Base-by-base conservation (phyloP, 2,113 vertebrate genomes). In the Hemichromis elongatus region DNA sequence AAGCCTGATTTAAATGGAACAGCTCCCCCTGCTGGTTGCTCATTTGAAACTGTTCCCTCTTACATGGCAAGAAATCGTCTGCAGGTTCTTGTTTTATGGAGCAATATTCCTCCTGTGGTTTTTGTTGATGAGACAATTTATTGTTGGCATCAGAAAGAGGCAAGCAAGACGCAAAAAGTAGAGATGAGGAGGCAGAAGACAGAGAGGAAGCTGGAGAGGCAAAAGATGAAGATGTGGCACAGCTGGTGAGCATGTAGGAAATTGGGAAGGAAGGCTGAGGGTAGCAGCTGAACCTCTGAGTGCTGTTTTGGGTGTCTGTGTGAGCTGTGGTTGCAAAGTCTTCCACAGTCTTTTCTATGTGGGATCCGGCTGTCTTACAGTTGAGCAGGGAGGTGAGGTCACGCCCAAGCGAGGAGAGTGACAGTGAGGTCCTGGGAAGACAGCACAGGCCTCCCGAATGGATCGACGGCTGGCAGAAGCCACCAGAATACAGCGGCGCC, bases 51-150 rank as follows among this genome's bases (percentile, higher is more conserved):
- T 92, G 96, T 81, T 96, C 95, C 77, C 95, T 94, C 9, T 96
- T 96, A 77, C 96, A 88, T 3, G 96, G 95, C 1, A 95, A 95
- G 79, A 97, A 97, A 88, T 97, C 96, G 0, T 98, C 97, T 19
- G 83, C 82, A 2, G 97, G 97, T 87, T 99, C 98, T 94, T 97
- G 97, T 86, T 99, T 99, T 82, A 82, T 95, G 77, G 96, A 96
- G 81, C 93, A 94, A 75, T 92, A 90, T 86, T 95, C 35, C 1
- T 95, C 95, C 0, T 88, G 95, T 2, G 84, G n/a, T 50, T 89
- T 91, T 47, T 95, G 97, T 37, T 95, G 94, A 26, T 94, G 86
- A 40, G 81, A 59, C 4, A 81, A 50, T 70, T 92, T 93, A 79
- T 78, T 52, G 30, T 85, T 80, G 21, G 83, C 21, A 47, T 89